Evolutionary conservation across 2,888 invertebrate species (phyloP).

Genomic region (Drosophila tripunctata): DNA sequence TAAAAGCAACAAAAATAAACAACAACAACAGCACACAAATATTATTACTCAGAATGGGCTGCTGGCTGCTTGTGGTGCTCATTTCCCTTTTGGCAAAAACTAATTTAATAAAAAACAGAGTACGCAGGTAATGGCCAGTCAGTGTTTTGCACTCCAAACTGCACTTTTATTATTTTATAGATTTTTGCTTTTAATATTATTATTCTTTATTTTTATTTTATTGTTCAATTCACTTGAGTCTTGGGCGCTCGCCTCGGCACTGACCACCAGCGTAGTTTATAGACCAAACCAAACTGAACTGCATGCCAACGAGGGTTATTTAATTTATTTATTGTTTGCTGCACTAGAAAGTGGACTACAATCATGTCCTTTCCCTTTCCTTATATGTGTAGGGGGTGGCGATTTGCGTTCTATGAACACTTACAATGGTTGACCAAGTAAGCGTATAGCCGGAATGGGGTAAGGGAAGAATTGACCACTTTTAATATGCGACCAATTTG

Average conservation of each 20-base stretch:
- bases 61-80: constrained; percentile 58
- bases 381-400: not conserved
- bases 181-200: constrained; percentile 5
- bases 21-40: constrained; percentile 42
- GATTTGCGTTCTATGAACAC: constrained; percentile 41
- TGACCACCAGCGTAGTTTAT: constrained; percentile 56
- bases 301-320: constrained; percentile 44
- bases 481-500: constrained; percentile 58
- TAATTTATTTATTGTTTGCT: constrained; percentile 70
- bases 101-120: constrained; percentile 39
- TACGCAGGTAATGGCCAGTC: not conserved
- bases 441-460: constrained; percentile 2
- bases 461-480: not conserved
- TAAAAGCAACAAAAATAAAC: constrained; percentile 36
- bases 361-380: not conserved
- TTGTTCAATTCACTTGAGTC: constrained; percentile 37
- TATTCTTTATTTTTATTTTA: constrained; percentile 5
- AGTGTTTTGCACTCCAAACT: not conserved
- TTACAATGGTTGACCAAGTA: constrained; percentile 35
- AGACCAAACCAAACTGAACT: constrained; percentile 60
- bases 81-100: constrained; percentile 40
- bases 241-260: constrained; percentile 33
- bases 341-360: constrained; percentile 5
- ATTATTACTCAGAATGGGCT: constrained; percentile 57
- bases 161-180: constrained; percentile 10